A percentile compares a stretch with the other conserved stretches of the same genome.
phyloP scores from a whole-genome alignment of 2,888 invertebrate species.

The Aricia artaxerxes region DNA sequence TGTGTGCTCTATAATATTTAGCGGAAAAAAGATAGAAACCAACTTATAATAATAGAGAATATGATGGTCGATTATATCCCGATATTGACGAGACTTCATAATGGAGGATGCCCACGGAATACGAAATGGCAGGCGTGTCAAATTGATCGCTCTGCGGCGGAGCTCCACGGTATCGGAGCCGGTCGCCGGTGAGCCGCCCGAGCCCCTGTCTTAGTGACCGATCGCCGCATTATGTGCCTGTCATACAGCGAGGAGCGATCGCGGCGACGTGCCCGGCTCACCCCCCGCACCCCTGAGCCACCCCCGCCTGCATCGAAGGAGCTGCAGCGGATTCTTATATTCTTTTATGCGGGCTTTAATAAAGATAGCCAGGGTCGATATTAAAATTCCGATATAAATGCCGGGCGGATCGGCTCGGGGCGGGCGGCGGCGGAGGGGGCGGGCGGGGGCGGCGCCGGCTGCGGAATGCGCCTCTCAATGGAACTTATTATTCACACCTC shows the following conservation, averaged over 20 bases:
- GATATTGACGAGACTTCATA: background rate
- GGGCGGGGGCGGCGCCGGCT: background rate
- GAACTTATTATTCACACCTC: constrained; percentile 34
- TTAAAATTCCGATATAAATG: constrained; percentile 66
- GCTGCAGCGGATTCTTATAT: constrained; percentile 58
- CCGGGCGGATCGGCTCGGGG: constrained; percentile 21
- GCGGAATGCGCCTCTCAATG: constrained; percentile 34
- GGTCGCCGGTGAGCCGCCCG: constrained; percentile 37
- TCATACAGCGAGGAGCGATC: constrained; percentile 70
- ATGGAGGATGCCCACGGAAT: background rate
- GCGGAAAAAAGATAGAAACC: background rate
- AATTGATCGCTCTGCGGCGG: background rate
- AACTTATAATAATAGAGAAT: background rate
- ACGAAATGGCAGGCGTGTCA: constrained; percentile 2
- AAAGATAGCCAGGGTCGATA: constrained; percentile 64
- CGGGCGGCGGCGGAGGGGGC: background rate
- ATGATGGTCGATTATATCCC: constrained; percentile 9
- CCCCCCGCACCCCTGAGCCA: constrained; percentile 35
- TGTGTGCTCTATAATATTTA: background rate
- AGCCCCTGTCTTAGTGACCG: constrained; percentile 62
- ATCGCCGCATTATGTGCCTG: constrained; percentile 64
- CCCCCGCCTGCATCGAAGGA: constrained; percentile 46
- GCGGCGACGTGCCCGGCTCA: constrained; percentile 61
- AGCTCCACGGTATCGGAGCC: background rate
- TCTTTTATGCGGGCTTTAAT: constrained; percentile 61